Evolutionary conservation across 2,888 invertebrate species (phyloP).

Genomic region (Tryphoninae sp.): DNA sequence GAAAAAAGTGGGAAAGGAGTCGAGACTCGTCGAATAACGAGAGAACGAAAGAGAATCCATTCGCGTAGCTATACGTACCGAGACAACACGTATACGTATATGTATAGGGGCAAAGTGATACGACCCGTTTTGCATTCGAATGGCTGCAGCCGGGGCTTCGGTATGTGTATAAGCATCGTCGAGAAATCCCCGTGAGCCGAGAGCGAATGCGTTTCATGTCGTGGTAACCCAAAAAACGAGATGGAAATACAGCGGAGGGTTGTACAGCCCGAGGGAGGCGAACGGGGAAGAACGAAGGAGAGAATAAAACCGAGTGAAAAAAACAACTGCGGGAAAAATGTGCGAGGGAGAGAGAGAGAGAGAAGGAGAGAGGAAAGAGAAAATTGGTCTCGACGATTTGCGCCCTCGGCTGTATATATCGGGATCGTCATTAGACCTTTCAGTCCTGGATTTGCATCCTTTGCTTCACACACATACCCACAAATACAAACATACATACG

Average conservation of each 20-base stretch:
- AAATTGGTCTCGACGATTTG: conserved; percentile 73
- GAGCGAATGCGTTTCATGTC: conserved; percentile 53
- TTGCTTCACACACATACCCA: background rate
- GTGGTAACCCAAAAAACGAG: conserved; percentile 45
- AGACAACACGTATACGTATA: conserved; percentile 10
- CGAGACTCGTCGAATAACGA: conserved; percentile 34
- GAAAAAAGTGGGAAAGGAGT: conserved; percentile 25
- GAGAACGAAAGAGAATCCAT: conserved; percentile 54
- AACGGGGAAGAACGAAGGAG: conserved; percentile 21
- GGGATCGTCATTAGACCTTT: conserved; percentile 76
- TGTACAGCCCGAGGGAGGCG: conserved; percentile 19
- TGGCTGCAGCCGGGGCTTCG: conserved; percentile 60
- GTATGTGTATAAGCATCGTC: conserved; percentile 66
- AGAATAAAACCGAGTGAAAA: conserved; percentile 8
- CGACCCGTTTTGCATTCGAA: conserved; percentile 75
- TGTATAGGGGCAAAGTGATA: conserved; percentile 71
- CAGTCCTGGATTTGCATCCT: conserved; percentile 72
- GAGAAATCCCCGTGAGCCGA: conserved; percentile 55
- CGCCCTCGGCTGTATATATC: conserved; percentile 67
- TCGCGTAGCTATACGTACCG: conserved; percentile 29
- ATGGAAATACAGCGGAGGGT: conserved; percentile 33
- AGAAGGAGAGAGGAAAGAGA: conserved; percentile 56
- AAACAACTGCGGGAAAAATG: conserved; percentile 39
- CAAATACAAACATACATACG: background rate
- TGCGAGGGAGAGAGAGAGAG: conserved; percentile 45